Evolutionary conservation across 2,113 vertebrate genomes (phyloP), one percentile per base, ranked within the genome.

Genomic region (Stercorarius parasiticus): DNA sequence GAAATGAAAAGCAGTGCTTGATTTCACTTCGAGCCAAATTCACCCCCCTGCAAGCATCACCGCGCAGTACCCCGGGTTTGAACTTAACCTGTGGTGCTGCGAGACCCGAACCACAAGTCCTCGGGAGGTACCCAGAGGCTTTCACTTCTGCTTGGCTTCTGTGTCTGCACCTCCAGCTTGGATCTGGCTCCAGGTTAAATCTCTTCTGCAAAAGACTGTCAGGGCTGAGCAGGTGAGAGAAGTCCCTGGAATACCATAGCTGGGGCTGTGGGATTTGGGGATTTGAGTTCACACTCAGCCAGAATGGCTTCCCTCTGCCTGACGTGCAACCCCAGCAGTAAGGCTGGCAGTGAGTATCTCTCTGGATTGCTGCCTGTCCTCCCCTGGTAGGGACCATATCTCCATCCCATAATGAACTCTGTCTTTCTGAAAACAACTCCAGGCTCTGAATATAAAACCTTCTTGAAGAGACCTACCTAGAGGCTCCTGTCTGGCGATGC

Each of bases 21-120:
- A 34, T 83, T 73, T 56, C 17, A 13, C 36, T 15, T n/a, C 42
- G 27, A 74, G 29, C 47, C n/a, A 25, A 14, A 2, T n/a, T 83
- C 50, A 14, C 12, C 10, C 49, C n/a, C 10, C 6, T 6, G 23
- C 47, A 32, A 14, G 14, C 2, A 7, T 43, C 29, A 49, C 45
- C 15, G 4, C 9, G 1, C 3, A 20, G 77, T 29, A n/a, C 15
- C 0, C 23, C 21, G 42, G 23, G 6, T 42, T 27, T 86, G 77
- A 50, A 20, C 29, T 32, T 19, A 5, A 5, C 32, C 52, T 10
- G 10, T 14, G 29, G 16, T 40, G 80, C 76, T 36, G 50, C 0
- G 3, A 52, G 61, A 21, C 13, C 4, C 0, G 1, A 42, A 5
- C 26, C 8, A 0, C 6, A 11, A 70, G n/a, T 32, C 30, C 64